Evolutionary conservation across 2,888 invertebrate genomes (phyloP).

Genomic region (Diadegma fenestrale): DNA sequence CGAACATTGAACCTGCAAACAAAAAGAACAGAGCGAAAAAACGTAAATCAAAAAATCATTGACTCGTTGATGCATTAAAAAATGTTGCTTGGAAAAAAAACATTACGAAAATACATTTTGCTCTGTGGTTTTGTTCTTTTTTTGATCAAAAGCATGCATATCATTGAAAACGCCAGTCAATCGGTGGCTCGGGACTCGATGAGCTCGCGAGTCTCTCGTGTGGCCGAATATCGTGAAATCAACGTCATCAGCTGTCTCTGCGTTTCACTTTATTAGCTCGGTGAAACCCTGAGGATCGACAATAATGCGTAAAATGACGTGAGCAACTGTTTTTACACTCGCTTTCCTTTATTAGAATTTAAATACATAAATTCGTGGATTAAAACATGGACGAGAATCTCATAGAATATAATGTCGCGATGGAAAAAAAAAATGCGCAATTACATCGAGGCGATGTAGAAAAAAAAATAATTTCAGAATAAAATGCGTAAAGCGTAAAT

Average conservation of each 20-base stretch:
- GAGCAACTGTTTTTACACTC: not conserved
- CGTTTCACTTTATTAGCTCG: not conserved
- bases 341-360: conserved; percentile 22
- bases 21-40: conserved; percentile 8
- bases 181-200: not conserved
- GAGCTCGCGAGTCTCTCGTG: not conserved
- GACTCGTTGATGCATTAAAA: not conserved
- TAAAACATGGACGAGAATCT: conserved; percentile 31
- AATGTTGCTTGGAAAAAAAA: not conserved
- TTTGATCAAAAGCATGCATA: not conserved
- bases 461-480: not conserved
- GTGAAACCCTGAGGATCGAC: not conserved
- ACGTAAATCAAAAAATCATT: conserved; percentile 2
- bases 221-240: not conserved
- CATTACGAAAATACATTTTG: not conserved
- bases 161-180: not conserved
- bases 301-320: not conserved
- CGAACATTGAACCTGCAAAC: conserved; percentile 22
- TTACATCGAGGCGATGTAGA: not conserved
- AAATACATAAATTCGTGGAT: conserved; percentile 8
- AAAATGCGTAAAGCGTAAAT: not conserved
- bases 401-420: conserved; percentile 24
- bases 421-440: no score
- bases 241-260: no score
- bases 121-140: not conserved